These are phyloP conservation scores for Xestia c-nigrum DNA, from an alignment of 2,888 invertebrate species.

Conservation along the genomic window DNA sequence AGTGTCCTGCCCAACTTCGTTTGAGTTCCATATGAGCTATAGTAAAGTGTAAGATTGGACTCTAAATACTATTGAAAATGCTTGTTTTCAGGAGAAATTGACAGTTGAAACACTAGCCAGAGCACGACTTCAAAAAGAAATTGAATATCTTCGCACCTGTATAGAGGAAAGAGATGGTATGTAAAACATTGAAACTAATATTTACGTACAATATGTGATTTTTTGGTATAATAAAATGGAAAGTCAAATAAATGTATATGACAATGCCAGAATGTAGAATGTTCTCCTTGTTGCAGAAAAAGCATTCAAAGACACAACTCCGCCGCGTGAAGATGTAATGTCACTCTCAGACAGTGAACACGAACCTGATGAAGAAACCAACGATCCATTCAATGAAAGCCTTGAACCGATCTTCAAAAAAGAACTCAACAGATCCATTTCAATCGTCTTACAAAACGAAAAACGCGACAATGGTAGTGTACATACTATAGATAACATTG, in stretches of 20 bases:
- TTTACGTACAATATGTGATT: background rate
- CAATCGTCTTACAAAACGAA: conserved; percentile 63
- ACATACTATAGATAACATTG: conserved; percentile 59
- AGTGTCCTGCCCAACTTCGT: background rate
- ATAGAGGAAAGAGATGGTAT: conserved; percentile 84
- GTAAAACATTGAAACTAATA: background rate
- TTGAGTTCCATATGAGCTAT: background rate
- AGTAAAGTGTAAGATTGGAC: background rate
- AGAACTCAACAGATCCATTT: conserved; percentile 73
- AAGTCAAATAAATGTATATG: background rate
- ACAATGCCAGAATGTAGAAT: background rate
- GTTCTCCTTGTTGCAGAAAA: conserved; percentile 77
- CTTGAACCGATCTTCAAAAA: conserved; percentile 82
- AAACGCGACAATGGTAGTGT: conserved; percentile 58
- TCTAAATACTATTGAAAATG: background rate
- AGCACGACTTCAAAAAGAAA: conserved; percentile 78
- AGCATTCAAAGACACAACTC: conserved; percentile 67
- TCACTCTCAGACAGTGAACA: conserved; percentile 75
- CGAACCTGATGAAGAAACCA: conserved; percentile 72
- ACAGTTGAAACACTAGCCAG: conserved; percentile 76
- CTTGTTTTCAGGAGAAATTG: conserved; percentile 76
- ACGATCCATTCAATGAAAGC: conserved; percentile 79
- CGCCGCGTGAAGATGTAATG: conserved; percentile 69
- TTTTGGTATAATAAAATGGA: background rate
- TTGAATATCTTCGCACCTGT: conserved; percentile 79